Conservation (phyloP, 2,888 invertebrate genomes). For the Drosophila pseudotalamancana region DNA sequence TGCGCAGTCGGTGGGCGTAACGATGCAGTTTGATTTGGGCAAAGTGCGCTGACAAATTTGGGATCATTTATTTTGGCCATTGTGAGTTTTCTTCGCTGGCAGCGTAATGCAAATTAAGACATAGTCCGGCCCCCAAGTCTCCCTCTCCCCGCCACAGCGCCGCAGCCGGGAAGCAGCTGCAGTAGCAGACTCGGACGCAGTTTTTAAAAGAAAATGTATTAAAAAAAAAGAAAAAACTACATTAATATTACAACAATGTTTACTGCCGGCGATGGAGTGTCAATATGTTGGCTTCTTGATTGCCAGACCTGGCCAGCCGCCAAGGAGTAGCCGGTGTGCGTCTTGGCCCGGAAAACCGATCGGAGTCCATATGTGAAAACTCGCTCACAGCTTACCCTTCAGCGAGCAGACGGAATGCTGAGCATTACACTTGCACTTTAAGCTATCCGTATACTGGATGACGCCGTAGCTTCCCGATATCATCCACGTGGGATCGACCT, state of each 20-base stretch:
- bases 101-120: conserved; percentile 74
- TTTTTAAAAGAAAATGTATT: conserved; percentile 14
- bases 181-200: conserved; percentile 16
- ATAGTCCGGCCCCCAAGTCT: conserved; percentile 18
- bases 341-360: conserved; percentile 9
- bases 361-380: conserved; percentile 7
- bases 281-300: conserved; percentile 24
- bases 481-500: conserved; percentile 90
- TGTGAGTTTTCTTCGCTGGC: conserved; percentile 48
- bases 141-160: neutral
- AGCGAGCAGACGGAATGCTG: neutral
- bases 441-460: conserved; percentile 86
- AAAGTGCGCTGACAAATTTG: conserved; percentile 78
- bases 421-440: conserved; percentile 54
- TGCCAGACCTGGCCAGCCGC: conserved; percentile 1
- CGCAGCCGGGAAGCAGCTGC: no score
- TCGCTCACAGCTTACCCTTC: neutral
- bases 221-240: conserved; percentile 6
- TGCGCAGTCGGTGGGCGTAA: conserved; percentile 62
- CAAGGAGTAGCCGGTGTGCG: neutral
- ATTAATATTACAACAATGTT: neutral
- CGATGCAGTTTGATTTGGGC: conserved; percentile 64
- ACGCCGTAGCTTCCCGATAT: conserved; percentile 92
- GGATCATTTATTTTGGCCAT: conserved; percentile 66
- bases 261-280: conserved; percentile 24